phyloP scores from a whole-genome alignment of 2,113 vertebrate genomes.

The Podarcis muralis region DNA sequence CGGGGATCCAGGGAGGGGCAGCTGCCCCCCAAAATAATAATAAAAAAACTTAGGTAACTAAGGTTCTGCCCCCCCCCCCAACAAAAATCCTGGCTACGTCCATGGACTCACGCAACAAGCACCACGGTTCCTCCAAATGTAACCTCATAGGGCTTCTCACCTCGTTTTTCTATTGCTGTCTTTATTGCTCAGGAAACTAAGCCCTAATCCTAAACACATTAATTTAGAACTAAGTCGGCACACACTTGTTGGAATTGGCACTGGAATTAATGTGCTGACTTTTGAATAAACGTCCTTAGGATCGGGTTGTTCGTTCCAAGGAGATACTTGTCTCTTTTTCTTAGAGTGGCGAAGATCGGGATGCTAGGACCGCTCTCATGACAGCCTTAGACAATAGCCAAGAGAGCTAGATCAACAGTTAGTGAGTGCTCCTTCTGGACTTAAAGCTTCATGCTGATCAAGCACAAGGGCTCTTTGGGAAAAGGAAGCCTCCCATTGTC shows the following conservation, averaged over 20 bases:
- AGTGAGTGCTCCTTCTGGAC: slow-evolving; percentile 26
- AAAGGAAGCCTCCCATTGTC: not conserved
- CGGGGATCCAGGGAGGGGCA: too few species aligned
- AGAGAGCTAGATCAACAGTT: slow-evolving; percentile 40
- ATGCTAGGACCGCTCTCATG: not conserved
- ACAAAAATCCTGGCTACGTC: too few species aligned
- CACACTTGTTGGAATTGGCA: not conserved
- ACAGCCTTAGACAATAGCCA: slow-evolving; percentile 49
- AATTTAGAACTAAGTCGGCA: not conserved
- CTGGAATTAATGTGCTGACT: not conserved
- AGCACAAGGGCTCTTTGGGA: not conserved
- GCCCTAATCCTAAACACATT: too few species aligned
- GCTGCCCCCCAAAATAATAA: too few species aligned
- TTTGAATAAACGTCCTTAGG: not conserved
- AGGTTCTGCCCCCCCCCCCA: too few species aligned
- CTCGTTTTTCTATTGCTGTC: not conserved
- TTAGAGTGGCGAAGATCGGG: not conserved
- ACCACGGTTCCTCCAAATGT: not conserved
- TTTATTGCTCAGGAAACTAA: not conserved
- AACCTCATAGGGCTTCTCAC: not conserved
- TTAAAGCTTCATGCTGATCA: not conserved
- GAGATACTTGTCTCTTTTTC: not conserved
- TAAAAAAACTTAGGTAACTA: too few species aligned
- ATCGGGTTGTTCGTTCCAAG: not conserved
- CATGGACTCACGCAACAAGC: too few species aligned